A percentile compares a stretch with the other conserved stretches of the same genome.
These are phyloP conservation scores for Megalops cyprinoides DNA, from an alignment of 2,797 vertebrate species.

Conservation along the genomic window DNA sequence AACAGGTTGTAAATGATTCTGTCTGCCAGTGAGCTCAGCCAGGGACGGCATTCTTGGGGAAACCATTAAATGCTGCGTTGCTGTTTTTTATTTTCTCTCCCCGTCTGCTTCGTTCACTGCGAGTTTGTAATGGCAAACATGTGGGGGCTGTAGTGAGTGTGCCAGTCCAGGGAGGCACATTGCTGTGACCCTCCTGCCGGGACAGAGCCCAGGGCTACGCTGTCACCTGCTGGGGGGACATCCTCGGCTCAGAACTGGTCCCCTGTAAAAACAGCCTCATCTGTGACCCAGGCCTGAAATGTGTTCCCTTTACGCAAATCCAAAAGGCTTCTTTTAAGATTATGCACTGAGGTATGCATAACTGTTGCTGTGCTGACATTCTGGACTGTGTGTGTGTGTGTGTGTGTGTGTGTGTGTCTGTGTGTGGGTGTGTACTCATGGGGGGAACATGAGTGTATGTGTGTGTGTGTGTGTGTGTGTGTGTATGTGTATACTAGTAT, in stretches of 20 bases:
- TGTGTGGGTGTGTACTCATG: too few species aligned
- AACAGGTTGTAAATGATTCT: conserved; percentile 39
- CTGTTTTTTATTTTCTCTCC: conserved; percentile 21
- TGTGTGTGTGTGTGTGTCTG: background rate
- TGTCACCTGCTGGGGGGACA: background rate
- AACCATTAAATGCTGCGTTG: conserved; percentile 41
- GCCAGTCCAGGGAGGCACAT: background rate
- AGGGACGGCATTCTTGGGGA: conserved; percentile 40
- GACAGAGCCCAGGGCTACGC: conserved; percentile 7
- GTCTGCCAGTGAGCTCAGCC: conserved; percentile 27
- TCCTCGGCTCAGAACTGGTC: background rate
- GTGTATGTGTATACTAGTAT: background rate
- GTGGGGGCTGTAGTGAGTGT: conserved; percentile 18
- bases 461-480: background rate
- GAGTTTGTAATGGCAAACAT: conserved; percentile 45
- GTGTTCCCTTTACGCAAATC: background rate
- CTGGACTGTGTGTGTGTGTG: background rate
- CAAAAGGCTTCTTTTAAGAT: too few species aligned
- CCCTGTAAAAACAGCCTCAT: background rate
- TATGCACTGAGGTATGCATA: too few species aligned
- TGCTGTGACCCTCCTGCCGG: conserved; percentile 17
- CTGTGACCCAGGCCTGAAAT: background rate
- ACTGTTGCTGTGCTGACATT: too few species aligned
- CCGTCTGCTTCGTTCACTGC: conserved; percentile 22
- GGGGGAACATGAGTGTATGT: too few species aligned